Evolutionary conservation across 2,113 vertebrate species (phyloP), one percentile per base, ranked within the genome.

Genomic region (Maccullochella peelii): DNA sequence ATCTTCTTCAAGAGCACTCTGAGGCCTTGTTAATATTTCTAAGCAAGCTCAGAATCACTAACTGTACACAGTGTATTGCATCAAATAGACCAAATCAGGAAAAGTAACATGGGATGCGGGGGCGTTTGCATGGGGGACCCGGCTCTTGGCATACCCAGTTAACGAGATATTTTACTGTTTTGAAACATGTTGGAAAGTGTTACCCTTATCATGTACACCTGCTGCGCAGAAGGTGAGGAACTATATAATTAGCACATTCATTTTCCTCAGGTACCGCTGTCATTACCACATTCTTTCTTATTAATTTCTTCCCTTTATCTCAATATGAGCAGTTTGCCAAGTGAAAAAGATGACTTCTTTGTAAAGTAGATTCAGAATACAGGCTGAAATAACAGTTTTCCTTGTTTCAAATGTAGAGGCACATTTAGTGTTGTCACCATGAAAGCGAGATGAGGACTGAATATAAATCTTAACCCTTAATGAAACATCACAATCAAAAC

Each of bases 401-500:
- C 38, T 44, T n/a, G 47, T 63, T 57, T 49, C 15, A 40, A 68
- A 73, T 47, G 8, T 47, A 3, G 12, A 33, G 52, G 3, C 36
- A 77, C 2, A 25, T 40, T 77, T 38, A 42, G 6, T 44, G 15
- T 68, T 68, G 18, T 73, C 33, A 52, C 38, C 38, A 30, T 71
- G 21, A 71, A 74, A 74, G 49, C 66, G 47, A 72, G 25, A 44
- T 27, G 10, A 59, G 30, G 40, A 49, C n/a, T 77, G 65, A 72
- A 49, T 44, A 58, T 7, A 47, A 59, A 75, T 68, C 2, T 11
- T 40, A 2, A 12, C 8, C 38, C 18, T 15, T 20, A 59, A 58
- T 36, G n/a, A 69, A 85, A 70, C 55, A 75, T 67, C 38, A 54
- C n/a, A 59, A 57, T 73, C 15, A 71, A 74, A 54, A 50, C 10